Conservation (phyloP, 1,140 invertebrate species). For the Andrena cerasifolii region DNA sequence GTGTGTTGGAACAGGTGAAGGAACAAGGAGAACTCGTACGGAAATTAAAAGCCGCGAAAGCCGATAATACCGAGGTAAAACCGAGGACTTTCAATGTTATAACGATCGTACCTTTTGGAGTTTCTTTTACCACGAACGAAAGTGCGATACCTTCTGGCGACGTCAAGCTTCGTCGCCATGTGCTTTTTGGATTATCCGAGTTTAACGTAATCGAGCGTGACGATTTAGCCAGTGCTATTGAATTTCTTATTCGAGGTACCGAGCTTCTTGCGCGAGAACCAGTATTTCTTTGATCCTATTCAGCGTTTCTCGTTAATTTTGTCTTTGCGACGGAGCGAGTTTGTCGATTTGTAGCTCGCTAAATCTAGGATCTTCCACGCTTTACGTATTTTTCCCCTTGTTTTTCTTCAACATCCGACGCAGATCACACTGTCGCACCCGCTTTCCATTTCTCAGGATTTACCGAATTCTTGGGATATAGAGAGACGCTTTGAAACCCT, state of each 20-base stretch:
- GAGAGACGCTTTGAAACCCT: slow-evolving; percentile 65
- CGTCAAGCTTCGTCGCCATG: not conserved
- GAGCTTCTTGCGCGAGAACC: too few relatives aligned
- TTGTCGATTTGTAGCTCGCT: not conserved
- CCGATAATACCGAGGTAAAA: slow-evolving; percentile 87
- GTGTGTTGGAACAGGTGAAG: slow-evolving; percentile 88
- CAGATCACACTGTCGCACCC: not conserved
- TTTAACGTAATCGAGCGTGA: not conserved
- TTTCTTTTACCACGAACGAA: not conserved
- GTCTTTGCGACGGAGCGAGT: not conserved
- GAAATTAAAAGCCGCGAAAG: slow-evolving; percentile 91
- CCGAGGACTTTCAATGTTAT: slow-evolving; percentile 18
- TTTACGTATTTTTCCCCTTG: not conserved
- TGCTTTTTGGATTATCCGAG: not conserved
- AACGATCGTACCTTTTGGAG: not conserved
- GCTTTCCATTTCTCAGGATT: slow-evolving; percentile 52
- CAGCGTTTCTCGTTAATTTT: not conserved
- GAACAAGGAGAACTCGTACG: slow-evolving; percentile 91
- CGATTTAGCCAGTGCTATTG: not conserved
- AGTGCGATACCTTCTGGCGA: slow-evolving; percentile 5
- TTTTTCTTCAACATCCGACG: not conserved
- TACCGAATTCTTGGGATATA: slow-evolving; percentile 48
- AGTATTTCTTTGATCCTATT: not conserved
- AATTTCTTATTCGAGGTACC: not conserved
- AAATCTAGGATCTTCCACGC: not conserved